phyloP scores from a whole-genome alignment of 2,797 vertebrate genomes.

The Mycteria americana region DNA sequence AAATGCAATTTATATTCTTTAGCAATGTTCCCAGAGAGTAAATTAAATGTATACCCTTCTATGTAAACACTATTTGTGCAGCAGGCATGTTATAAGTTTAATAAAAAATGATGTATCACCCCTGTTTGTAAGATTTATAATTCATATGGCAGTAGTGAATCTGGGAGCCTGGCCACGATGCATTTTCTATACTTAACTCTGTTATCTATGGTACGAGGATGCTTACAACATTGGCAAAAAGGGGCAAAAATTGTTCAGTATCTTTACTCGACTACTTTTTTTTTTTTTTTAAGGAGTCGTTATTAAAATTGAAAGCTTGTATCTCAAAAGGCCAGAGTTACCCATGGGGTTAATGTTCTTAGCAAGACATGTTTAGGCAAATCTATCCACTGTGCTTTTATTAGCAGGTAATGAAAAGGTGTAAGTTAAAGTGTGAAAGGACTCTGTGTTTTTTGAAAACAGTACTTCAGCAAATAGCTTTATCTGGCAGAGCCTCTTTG shows the following conservation, averaged over 20 bases:
- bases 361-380: constrained; percentile 68
- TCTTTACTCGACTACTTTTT: constrained; percentile 32
- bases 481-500: constrained; percentile 62
- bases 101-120: constrained; percentile 78
- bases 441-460: constrained; percentile 67
- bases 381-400: constrained; percentile 67
- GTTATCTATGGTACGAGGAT: constrained; percentile 72
- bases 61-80: constrained; percentile 78
- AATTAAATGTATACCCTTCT: constrained; percentile 78
- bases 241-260: not conserved
- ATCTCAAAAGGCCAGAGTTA: constrained; percentile 44
- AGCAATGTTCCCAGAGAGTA: constrained; percentile 72
- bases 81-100: constrained; percentile 77
- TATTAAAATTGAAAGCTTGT: constrained; percentile 49
- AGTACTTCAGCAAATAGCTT: constrained; percentile 66
- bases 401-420: constrained; percentile 75
- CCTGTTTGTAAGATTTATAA: constrained; percentile 80
- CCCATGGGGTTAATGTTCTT: constrained; percentile 60
- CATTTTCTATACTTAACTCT: constrained; percentile 83
- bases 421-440: constrained; percentile 71
- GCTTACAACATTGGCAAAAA: constrained; percentile 67
- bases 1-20: constrained; percentile 78
- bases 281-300: not conserved
- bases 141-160: constrained; percentile 76
- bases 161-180: constrained; percentile 76